Percentiles rank a stretch among this genome's conserved stretches.
phyloP scores from a whole-genome alignment of 2,113 vertebrate species.

The Entomyzon cyanotis region DNA sequence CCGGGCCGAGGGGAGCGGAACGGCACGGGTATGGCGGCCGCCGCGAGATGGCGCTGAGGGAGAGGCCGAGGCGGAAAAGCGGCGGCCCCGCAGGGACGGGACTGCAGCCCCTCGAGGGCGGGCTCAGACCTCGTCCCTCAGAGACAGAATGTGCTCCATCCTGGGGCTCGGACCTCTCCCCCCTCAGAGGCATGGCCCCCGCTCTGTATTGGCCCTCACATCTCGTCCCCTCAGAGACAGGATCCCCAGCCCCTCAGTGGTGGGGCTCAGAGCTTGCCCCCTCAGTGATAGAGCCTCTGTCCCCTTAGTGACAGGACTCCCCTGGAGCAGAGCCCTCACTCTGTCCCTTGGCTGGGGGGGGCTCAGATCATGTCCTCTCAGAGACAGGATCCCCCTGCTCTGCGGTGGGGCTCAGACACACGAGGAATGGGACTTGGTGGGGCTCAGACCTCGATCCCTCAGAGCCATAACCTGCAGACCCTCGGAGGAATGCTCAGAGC shows the following conservation, averaged over 20 bases:
- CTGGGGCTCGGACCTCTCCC: background rate
- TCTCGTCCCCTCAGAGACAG: accelerated
- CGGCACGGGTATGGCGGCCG: background rate
- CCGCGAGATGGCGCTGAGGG: conserved; percentile 32
- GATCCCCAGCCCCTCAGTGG: no score
- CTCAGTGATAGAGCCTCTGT: accelerated
- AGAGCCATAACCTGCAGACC: background rate
- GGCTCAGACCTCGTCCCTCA: background rate
- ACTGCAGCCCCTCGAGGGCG: no score
- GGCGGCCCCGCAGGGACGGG: background rate
- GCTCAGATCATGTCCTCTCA: background rate
- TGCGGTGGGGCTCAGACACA: background rate
- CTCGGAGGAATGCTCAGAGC: background rate
- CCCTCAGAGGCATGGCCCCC: accelerated
- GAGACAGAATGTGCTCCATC: accelerated
- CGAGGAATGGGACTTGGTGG: background rate
- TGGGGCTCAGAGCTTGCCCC: background rate
- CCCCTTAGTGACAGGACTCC: background rate
- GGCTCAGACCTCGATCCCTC: background rate
- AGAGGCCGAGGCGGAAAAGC: background rate
- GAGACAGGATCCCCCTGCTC: no score
- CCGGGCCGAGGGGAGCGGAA: background rate
- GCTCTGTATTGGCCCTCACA: background rate
- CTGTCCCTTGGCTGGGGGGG: no score
- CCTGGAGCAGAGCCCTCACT: background rate